Base-by-base conservation (phyloP, 1,140 invertebrate species). In the Drosophila quadrilineata region DNA sequence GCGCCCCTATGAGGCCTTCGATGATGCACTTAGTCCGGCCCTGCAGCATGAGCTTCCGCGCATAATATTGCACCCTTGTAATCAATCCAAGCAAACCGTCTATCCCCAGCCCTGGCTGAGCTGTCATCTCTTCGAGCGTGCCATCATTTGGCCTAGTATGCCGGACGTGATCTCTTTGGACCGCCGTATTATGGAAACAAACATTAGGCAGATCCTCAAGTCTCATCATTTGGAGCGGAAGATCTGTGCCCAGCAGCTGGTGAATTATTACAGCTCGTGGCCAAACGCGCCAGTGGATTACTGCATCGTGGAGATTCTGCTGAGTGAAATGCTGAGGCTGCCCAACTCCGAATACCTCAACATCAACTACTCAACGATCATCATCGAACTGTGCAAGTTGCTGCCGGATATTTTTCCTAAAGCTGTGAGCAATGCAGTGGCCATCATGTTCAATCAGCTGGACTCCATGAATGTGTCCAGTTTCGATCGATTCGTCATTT, bases 101-200 rank as follows among this genome's bases (percentile, higher is more conserved):
- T 99, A 99, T 90, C 97, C 98, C 0, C 93, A 97, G 90, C 95
- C 96, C 0, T 93, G 94, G 75, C 95, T 97, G 2, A 94, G 97
- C 8, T 98, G 95, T 91, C 93, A 95, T 36, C 95, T 99, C 92
- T 99, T 99, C 92, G 98, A 99, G 1, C 19, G 90, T 98, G 98
- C 79, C 98, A 99, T 90, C 96, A 40, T 0, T 91, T 95, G 93
- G 40, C 95, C 24, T 8, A 40, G 50, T 6, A 90, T 99, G 41
- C 98, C 98, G 0, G 97, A 97, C 12, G 95, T 95, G 35, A 96
- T 99, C 91, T 95, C 97, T 1, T 98, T 99, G 66, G 99, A 99
- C 90, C 92, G 98, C 69, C 99, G 98, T 90, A 91, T 99, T 0
- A 97, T 99, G 82, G 98, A 99, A 90, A 96, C 98, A 87, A 97